Base-by-base conservation (phyloP, 37 sponge, comb jelly and placozoan genomes). In the Oscarella lobularis region DNA sequence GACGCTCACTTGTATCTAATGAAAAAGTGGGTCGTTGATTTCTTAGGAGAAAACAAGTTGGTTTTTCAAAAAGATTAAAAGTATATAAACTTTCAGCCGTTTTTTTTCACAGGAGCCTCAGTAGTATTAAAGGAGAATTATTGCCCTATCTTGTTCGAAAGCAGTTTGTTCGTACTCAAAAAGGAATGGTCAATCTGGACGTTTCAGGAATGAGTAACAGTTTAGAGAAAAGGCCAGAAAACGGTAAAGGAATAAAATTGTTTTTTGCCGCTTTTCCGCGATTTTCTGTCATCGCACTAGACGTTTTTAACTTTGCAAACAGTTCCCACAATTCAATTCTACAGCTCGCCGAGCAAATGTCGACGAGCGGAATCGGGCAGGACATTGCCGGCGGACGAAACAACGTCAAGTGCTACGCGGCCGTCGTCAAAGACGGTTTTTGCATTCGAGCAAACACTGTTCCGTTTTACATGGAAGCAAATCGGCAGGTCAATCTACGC, bases 1-100 rank as follows among this genome's bases (percentile, higher is more conserved):
- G 96, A 95, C 65, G 82, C 85, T 73, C 96, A 95, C 54, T 65
- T 95, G 39, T 95, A 95, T 73, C 73, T 95, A 14, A 76, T 95
- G 66, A 80, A 80, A 36, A 71, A 76, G 9, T 79, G 87, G 80
- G 81, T 91, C 2, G 36, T 95, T 66, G 96, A 95, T 20, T 77
- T 78, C 67, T 69, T 88, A 32, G 30, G 39, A 5, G 83, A 88
- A 1, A 80, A 83, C 77, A 89, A 71, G 87, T 88, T 0, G 39
- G 76, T 34, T 9, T 3, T 20, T 48, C 20, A 20, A 27, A 27
- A 27, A 48, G 14, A 48, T 27, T 20, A 48, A 48, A 27, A 20
- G 9, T 9, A 27, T 48, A 48, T 48, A 27, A 20, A 48, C 20
- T 48, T 48, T 9, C 20, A 9, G 20, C 9, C 20, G 9, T 48